A percentile compares a stretch with the other conserved stretches of the same genome.
Conservation (phyloP, 2,888 invertebrate genomes). For the Penaeus monodon region DNA sequence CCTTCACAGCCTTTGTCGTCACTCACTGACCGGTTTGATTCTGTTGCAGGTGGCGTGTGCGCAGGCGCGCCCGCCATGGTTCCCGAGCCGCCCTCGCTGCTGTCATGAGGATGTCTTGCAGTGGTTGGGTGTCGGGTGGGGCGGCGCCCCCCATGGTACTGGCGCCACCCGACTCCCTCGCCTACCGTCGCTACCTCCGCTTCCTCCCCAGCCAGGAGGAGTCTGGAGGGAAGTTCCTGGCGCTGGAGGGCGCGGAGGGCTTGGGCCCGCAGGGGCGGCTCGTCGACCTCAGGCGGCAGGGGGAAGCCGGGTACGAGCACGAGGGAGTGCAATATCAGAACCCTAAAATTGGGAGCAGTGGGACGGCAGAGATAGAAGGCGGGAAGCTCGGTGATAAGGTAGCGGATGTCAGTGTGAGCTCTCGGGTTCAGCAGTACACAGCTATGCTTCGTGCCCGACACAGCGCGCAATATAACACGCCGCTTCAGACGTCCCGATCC, state of each 20-base stretch:
- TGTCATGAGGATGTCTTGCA: conserved; percentile 33
- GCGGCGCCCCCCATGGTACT: conserved; percentile 16
- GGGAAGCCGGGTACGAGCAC: not conserved
- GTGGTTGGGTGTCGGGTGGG: conserved; percentile 25
- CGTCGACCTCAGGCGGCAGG: not conserved
- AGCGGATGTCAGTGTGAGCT: conserved; percentile 41
- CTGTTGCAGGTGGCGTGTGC: not conserved
- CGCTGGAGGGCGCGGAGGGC: conserved; percentile 3
- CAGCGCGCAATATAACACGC: not conserved
- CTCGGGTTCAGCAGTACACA: conserved; percentile 46
- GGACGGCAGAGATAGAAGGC: not conserved
- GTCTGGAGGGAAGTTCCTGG: not conserved
- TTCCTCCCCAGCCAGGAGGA: conserved; percentile 35
- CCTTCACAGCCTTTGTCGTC: not conserved
- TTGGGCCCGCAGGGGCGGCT: not conserved
- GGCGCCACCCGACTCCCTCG: conserved; percentile 33
- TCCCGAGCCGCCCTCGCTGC: not conserved
- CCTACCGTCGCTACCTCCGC: conserved; percentile 46
- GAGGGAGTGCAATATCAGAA: not conserved
- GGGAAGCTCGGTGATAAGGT: conserved; percentile 7
- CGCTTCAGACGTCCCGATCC: conserved; percentile 32
- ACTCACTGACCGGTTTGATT: not conserved
- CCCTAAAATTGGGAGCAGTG: not conserved
- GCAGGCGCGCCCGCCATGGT: not conserved
- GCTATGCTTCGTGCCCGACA: conserved; percentile 41